Evolutionary conservation across 2,888 invertebrate species (phyloP).

Genomic region (Ectemnius lituratus): DNA sequence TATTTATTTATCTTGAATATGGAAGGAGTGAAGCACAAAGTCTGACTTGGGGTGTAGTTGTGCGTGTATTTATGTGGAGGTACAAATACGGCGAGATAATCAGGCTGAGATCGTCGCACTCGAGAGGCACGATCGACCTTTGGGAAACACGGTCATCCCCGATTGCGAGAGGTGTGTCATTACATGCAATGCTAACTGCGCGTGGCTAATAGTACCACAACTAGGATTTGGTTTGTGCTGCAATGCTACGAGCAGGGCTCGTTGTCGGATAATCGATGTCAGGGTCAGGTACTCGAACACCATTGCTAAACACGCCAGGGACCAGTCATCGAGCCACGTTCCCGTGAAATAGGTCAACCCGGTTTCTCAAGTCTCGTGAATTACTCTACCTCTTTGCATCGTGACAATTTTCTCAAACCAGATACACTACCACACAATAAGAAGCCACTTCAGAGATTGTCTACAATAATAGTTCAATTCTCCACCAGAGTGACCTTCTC

Average conservation of each 20-base stretch:
- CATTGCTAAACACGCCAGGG: slow-evolving; percentile 43
- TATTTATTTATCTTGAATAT: too few species aligned
- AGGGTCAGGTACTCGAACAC: slow-evolving; percentile 48
- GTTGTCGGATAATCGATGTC: slow-evolving; percentile 59
- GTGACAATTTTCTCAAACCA: slow-evolving; percentile 3
- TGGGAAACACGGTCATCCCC: slow-evolving; percentile 59
- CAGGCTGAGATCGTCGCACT: slow-evolving; percentile 30
- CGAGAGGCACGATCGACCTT: slow-evolving; percentile 59
- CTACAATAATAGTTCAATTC: background rate
- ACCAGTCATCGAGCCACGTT: slow-evolving; percentile 20
- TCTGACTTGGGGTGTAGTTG: slow-evolving; percentile 26
- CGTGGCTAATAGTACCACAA: slow-evolving; percentile 62
- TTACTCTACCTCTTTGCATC: background rate
- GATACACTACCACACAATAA: background rate
- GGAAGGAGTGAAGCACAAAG: too few species aligned
- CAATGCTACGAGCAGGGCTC: slow-evolving; percentile 54
- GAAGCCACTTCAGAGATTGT: background rate
- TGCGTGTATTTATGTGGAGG: slow-evolving; percentile 28
- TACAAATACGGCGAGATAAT: slow-evolving; percentile 37
- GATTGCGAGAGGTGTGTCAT: slow-evolving; percentile 65
- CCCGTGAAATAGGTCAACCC: slow-evolving; percentile 15
- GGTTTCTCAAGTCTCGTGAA: background rate
- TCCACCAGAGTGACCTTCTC: too few species aligned
- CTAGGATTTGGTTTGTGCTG: slow-evolving; percentile 53
- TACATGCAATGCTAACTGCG: slow-evolving; percentile 66